These are phyloP conservation scores for Amyelois transitella DNA, from an alignment of 1,140 invertebrate species.

Conservation along the genomic window DNA sequence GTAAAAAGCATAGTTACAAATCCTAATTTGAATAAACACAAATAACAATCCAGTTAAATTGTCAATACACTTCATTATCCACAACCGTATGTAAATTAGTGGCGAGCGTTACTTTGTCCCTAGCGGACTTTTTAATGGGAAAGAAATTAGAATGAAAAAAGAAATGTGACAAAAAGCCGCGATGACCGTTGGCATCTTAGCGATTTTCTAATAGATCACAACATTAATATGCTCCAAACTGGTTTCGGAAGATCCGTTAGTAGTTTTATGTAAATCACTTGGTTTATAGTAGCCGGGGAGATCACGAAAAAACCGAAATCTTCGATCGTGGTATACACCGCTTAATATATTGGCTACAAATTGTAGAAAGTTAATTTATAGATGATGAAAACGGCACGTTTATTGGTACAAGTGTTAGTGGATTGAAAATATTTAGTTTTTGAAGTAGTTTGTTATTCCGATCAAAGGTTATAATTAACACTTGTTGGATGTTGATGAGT, in stretches of 20 bases:
- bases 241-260: constrained; percentile 71
- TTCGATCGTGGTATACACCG: constrained; percentile 10
- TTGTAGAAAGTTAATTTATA: constrained; percentile 42
- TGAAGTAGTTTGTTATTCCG: background rate
- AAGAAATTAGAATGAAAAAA: constrained; percentile 62
- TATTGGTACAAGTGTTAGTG: background rate
- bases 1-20: constrained; percentile 1
- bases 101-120: constrained; percentile 8
- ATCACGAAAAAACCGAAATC: constrained; percentile 10
- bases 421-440: background rate
- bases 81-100: constrained; percentile 45
- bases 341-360: constrained; percentile 26
- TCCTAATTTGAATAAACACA: background rate
- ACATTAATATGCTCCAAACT: constrained; percentile 62
- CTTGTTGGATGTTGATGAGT: too few relatives aligned
- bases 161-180: background rate
- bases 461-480: background rate
- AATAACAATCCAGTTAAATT: background rate
- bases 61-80: constrained; percentile 30
- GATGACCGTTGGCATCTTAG: constrained; percentile 40
- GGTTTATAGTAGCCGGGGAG: constrained; percentile 44
- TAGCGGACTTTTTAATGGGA: constrained; percentile 36
- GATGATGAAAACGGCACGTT: constrained; percentile 11
- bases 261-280: constrained; percentile 69
- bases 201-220: constrained; percentile 73